Conservation (phyloP, 2,888 invertebrate genomes). For the Patella depressa region DNA sequence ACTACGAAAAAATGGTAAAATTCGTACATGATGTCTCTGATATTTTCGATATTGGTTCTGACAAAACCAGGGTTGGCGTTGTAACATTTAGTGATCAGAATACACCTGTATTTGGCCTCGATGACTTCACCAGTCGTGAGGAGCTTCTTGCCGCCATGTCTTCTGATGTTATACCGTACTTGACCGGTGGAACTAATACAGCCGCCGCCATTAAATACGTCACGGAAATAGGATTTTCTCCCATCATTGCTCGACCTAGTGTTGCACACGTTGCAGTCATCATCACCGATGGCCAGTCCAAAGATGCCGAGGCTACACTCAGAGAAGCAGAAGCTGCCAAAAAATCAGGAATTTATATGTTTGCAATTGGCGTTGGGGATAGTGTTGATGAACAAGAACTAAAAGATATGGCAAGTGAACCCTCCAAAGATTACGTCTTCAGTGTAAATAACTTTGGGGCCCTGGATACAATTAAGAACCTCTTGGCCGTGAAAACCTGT, state of each 20-base stretch:
- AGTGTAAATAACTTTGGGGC: conserved; percentile 53
- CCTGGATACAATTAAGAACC: conserved; percentile 52
- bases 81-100: conserved; percentile 46
- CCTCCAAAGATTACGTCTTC: conserved; percentile 51
- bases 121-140: conserved; percentile 32
- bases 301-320: conserved; percentile 46
- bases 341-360: conserved; percentile 50
- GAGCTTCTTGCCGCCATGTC: conserved; percentile 39
- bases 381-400: conserved; percentile 54
- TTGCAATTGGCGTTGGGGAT: conserved; percentile 61
- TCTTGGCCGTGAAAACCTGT: conserved; percentile 58
- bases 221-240: conserved; percentile 42
- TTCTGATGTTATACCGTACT: conserved; percentile 31
- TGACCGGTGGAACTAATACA: conserved; percentile 49
- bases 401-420: conserved; percentile 50
- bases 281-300: conserved; percentile 61
- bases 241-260: conserved; percentile 32
- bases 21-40: conserved; percentile 49
- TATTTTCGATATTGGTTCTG: conserved; percentile 46
- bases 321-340: conserved; percentile 48
- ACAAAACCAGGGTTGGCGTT: conserved; percentile 49
- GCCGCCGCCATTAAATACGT: conserved; percentile 46
- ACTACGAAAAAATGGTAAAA: conserved; percentile 44
- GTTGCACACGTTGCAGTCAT: conserved; percentile 58
- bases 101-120: conserved; percentile 38